Conservation (phyloP, 2,888 invertebrate genomes). For the Glyphotaelius pellucidus region DNA sequence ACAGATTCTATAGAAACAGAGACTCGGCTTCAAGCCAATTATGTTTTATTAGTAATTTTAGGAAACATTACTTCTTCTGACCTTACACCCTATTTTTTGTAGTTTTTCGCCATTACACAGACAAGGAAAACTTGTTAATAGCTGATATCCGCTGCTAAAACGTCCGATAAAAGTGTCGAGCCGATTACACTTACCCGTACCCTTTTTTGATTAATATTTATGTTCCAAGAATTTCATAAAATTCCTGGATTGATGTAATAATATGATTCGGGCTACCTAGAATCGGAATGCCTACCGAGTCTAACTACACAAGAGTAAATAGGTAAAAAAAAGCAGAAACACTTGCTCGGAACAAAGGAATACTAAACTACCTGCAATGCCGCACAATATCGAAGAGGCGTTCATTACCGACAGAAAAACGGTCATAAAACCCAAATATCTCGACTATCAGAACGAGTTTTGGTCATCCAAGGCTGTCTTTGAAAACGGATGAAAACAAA, state of each 20-base stretch:
- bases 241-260: background rate
- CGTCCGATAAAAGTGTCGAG: background rate
- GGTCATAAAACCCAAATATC: constrained; percentile 64
- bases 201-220: background rate
- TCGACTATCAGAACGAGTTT: constrained; percentile 64
- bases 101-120: background rate
- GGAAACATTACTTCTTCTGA: too few species aligned
- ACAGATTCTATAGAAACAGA: background rate
- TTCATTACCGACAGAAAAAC: constrained; percentile 62
- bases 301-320: constrained; percentile 18
- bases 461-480: constrained; percentile 55
- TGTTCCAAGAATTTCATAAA: background rate
- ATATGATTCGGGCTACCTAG: constrained; percentile 24
- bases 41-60: too few species aligned
- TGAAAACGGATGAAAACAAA: constrained; percentile 55
- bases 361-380: constrained; percentile 50
- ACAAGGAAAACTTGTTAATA: background rate
- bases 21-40: background rate
- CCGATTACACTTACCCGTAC: background rate
- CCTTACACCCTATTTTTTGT: background rate
- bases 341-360: constrained; percentile 50
- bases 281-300: constrained; percentile 6
- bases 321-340: constrained; percentile 46
- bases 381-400: constrained; percentile 58
- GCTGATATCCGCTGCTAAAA: background rate